Evolutionary conservation across 2,888 invertebrate species (phyloP), one percentile per base, ranked within the genome.

Genomic region (Leuctra nigra): DNA sequence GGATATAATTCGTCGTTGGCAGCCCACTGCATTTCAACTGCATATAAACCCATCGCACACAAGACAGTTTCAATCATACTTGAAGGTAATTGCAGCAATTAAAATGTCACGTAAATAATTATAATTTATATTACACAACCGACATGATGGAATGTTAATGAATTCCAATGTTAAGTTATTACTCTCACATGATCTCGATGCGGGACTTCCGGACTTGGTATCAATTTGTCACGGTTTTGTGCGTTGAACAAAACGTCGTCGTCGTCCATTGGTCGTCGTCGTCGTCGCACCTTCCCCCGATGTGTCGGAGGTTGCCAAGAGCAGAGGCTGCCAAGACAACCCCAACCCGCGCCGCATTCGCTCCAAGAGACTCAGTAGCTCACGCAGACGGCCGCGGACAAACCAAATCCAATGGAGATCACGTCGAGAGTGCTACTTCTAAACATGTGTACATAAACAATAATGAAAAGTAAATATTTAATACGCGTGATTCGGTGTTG

Each of bases 71-170:
- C 50, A 50, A 50, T 50, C 50, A 50, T 16, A 35, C 50, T 16
- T 22, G 22, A 33, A 50, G 50, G 35, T 35, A 50, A 50, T 50
- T 35, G 50, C 50, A n/a, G 50, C 50, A 50, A 50, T 50, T 50
- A 50, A 50, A 50, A 29, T 50, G 50, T 50, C 50, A 33, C 50
- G 50, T 50, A 50, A 50, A 50, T 50, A 35, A 50, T 35, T n/a
- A 50, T 18, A 35, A 50, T 50, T 50, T 50, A 50, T 50, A 50
- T 33, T 50, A 35, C n/a, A 6, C 35, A 14, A 20, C 35, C 36
- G 4, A 20, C 50, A 33, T 16, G 33, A 50, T 50, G 50, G 50
- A 50, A 50, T 50, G 16, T 50, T 50, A 50, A 50, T 50, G 50
- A 50, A 50, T 35, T 50, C 33, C 35, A 35, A 22, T 23, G 23